Base-by-base conservation (phyloP, 30 jellyfish, hydroid and myxozoan genomes). In the Hydractinia echinata region DNA sequence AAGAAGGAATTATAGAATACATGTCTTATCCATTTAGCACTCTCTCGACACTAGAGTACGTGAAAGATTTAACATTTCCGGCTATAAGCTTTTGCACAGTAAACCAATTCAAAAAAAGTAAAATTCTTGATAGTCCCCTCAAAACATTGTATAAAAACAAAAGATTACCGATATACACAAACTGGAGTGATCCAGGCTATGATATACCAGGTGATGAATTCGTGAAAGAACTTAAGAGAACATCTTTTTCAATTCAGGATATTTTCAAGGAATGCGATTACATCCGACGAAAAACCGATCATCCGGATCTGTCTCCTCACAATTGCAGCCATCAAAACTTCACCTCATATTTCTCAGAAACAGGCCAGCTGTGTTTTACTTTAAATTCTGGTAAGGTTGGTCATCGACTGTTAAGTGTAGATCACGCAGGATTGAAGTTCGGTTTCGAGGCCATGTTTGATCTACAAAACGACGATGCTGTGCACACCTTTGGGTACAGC, bases 351-450 rank as follows among this genome's bases (percentile, higher is more conserved):
- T 78, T 84, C 66, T 78, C 88, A 15, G 49, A 76, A 6, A 80
- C 83, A 82, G 97, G 97, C 10, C 97, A 91, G 82, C 55, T 80
- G n/a, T 91, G 97, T 58, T 85, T 86, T 78, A 91, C 97, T 67
- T 79, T 91, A 53, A 91, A 91, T 44, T 84, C 97, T 7, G 97
- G 96, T n/a, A 39, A 30, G 0, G 67, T 44, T 44, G 86, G 86
- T 9, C 97, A 91, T 58, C 81, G 79, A 15, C 81, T 85, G 21
- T 81, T 91, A 50, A 62, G 76, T 69, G 62, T 91, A 49, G 85
- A 91, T 54, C 95, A 91, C 16, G 83, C 90, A 14, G 97, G 97
- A 44, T 54, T 86, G 54, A 81, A 81, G 52, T 91, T 85, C 67
- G 95, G 94, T 5, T 86, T 85, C 54, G 92, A 86, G 90, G 56